Percentiles rank a stretch among this genome's conserved stretches.
These are phyloP conservation scores for Latheticus oryzae DNA, from an alignment of 2,888 invertebrate genomes.

Conservation along the genomic window DNA sequence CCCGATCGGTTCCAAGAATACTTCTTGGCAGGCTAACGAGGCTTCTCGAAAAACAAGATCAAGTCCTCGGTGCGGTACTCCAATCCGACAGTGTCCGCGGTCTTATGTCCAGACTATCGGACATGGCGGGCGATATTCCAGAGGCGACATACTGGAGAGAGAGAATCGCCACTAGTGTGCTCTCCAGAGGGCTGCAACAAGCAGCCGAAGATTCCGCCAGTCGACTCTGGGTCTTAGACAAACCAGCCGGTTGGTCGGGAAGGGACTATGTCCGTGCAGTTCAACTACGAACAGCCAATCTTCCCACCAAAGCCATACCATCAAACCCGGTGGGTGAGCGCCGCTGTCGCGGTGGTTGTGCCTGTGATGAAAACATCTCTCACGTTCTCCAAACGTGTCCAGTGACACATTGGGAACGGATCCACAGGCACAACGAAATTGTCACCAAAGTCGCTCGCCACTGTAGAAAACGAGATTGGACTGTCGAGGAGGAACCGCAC, in stretches of 20 bases:
- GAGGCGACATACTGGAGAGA: constrained; percentile 24
- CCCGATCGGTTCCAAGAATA: constrained; percentile 38
- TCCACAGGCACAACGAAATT: constrained; percentile 44
- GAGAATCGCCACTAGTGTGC: constrained; percentile 15
- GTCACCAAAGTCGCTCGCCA: constrained; percentile 42
- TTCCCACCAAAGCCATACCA: constrained; percentile 49
- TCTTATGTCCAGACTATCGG: constrained; percentile 1
- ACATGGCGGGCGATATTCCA: constrained; percentile 14
- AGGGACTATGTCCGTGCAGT: constrained; percentile 49
- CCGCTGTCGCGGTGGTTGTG: constrained; percentile 47
- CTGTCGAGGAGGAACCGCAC: constrained; percentile 38
- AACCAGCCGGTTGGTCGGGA: constrained; percentile 48
- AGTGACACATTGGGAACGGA: constrained; percentile 41
- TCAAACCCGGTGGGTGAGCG: constrained; percentile 43
- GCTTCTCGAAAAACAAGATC: constrained; percentile 19
- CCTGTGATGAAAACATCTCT: constrained; percentile 43
- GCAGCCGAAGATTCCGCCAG: constrained; percentile 34
- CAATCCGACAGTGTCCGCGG: constrained; percentile 9
- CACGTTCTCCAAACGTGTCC: constrained; percentile 51
- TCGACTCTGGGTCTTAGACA: constrained; percentile 23
- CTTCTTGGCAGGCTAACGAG: constrained; percentile 29
- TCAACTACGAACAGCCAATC: constrained; percentile 46
- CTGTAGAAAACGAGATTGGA: constrained; percentile 22
- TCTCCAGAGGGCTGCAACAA: constrained; percentile 29
- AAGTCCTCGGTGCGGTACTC: constrained; percentile 17